Evolutionary conservation across 2,888 invertebrate species (phyloP).

Genomic region (Amphipyra tragopoginis): DNA sequence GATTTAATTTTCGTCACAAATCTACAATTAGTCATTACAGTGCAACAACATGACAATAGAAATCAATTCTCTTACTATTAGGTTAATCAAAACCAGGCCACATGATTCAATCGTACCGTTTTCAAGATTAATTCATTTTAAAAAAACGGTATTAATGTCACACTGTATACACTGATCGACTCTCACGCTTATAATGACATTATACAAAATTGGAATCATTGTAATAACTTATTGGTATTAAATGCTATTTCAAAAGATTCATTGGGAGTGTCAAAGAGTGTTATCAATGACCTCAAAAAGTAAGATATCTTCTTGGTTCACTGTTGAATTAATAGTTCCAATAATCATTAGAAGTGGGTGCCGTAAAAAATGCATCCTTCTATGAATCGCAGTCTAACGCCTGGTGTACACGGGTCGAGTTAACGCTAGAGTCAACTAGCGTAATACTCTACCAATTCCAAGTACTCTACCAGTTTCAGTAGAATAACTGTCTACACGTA

Average conservation of each 20-base stretch:
- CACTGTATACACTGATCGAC: conserved; percentile 21
- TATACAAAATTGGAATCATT: background rate
- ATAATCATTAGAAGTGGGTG: too few relatives aligned
- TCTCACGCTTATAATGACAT: conserved; percentile 31
- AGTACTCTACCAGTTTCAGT: too few relatives aligned
- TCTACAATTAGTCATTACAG: too few relatives aligned
- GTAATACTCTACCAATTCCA: too few relatives aligned
- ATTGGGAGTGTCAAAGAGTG: background rate
- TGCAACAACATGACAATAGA: too few relatives aligned
- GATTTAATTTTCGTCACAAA: too few relatives aligned
- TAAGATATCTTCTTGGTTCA: background rate
- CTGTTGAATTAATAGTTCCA: background rate
- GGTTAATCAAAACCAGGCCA: conserved; percentile 10
- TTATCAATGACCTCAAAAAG: background rate
- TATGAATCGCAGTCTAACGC: too few relatives aligned
- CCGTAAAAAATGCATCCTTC: too few relatives aligned
- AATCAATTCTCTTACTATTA: too few relatives aligned
- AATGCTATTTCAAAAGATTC: background rate
- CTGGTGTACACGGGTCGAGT: too few relatives aligned
- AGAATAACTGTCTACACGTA: too few relatives aligned
- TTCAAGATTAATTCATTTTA: conserved; percentile 31
- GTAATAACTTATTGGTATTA: conserved; percentile 1
- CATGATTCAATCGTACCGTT: conserved; percentile 20
- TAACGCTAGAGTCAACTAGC: too few relatives aligned
- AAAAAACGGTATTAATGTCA: conserved; percentile 38